Percentiles rank a stretch among this genome's conserved stretches.
Evolutionary conservation across 2,113 vertebrate genomes (phyloP).

Genomic region (Oryzias celebensis): DNA sequence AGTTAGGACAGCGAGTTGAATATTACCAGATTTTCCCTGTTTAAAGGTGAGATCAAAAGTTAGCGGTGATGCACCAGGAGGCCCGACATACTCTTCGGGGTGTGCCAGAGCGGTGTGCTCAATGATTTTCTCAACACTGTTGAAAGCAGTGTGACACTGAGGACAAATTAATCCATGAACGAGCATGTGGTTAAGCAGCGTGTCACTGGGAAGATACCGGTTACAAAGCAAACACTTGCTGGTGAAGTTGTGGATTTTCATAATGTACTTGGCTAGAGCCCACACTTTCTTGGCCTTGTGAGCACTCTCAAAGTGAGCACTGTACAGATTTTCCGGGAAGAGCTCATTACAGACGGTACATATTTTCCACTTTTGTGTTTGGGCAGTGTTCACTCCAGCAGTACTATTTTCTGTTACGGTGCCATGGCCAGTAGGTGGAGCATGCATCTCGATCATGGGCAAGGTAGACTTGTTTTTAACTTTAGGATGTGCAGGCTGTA

Average conservation of each 20-base stretch:
- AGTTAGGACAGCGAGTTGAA: conserved; percentile 93
- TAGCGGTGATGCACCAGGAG: conserved; percentile 87
- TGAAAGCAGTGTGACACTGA: conserved; percentile 93
- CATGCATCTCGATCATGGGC: conserved; percentile 77
- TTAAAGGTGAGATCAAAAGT: conserved; percentile 95
- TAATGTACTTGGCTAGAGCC: conserved; percentile 95
- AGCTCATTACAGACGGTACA: conserved; percentile 98
- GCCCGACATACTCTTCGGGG: conserved; percentile 86
- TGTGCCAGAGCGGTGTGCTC: conserved; percentile 89
- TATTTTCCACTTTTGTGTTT: conserved; percentile 98
- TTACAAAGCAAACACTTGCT: conserved; percentile 99
- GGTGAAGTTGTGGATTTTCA: conserved; percentile 99
- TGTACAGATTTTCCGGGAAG: conserved; percentile 95
- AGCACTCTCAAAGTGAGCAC: conserved; percentile 94
- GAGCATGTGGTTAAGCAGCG: conserved; percentile 96
- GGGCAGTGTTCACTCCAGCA: conserved; percentile 78
- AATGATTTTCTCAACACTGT: conserved; percentile 94
- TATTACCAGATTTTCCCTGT: conserved; percentile 90
- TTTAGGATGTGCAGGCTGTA: conserved; percentile 82
- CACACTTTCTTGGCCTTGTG: conserved; percentile 97
- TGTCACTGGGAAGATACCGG: conserved; percentile 93
- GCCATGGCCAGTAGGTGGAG: conserved; percentile 74
- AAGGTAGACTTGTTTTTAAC: conserved; percentile 73
- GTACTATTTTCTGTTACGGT: conserved; percentile 36
- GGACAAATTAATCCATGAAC: conserved; percentile 96